A percentile compares a stretch with the other conserved stretches of the same genome.
Evolutionary conservation across 2,113 vertebrate species (phyloP).

Genomic region (Istiophorus platypterus): DNA sequence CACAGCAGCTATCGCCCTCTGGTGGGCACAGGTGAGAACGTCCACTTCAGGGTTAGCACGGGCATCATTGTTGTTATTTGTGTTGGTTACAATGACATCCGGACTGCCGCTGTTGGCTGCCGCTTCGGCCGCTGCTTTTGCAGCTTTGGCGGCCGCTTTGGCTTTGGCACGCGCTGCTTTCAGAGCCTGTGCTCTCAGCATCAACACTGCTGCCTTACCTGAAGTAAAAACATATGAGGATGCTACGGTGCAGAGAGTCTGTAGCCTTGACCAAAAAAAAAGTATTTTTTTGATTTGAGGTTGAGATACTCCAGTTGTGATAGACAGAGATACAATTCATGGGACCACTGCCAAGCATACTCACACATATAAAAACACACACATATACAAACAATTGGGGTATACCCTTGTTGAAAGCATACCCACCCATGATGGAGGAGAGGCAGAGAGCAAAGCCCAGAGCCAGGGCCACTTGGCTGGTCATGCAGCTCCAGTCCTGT

Average conservation of each 20-base stretch:
- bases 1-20: conserved; percentile 81
- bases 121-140: conserved; percentile 81
- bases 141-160: conserved; percentile 81
- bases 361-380: no score
- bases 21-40: conserved; percentile 74
- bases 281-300: background rate
- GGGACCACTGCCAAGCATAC: background rate
- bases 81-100: conserved; percentile 74
- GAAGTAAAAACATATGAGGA: background rate
- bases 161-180: conserved; percentile 68
- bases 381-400: background rate
- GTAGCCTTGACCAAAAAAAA: background rate
- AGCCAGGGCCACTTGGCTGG: conserved; percentile 86
- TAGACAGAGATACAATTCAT: background rate
- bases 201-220: conserved; percentile 86
- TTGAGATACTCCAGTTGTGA: no score
- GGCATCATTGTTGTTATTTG: conserved; percentile 30
- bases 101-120: conserved; percentile 71
- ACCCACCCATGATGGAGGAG: conserved; percentile 86
- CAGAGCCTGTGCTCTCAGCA: conserved; percentile 85
- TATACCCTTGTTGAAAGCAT: background rate
- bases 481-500: conserved; percentile 87
- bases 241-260: background rate
- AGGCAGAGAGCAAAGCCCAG: conserved; percentile 87
- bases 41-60: conserved; percentile 61